Evolutionary conservation across 1,140 invertebrate genomes (phyloP).

Genomic region (Aphelenchoides fujianensis): DNA sequence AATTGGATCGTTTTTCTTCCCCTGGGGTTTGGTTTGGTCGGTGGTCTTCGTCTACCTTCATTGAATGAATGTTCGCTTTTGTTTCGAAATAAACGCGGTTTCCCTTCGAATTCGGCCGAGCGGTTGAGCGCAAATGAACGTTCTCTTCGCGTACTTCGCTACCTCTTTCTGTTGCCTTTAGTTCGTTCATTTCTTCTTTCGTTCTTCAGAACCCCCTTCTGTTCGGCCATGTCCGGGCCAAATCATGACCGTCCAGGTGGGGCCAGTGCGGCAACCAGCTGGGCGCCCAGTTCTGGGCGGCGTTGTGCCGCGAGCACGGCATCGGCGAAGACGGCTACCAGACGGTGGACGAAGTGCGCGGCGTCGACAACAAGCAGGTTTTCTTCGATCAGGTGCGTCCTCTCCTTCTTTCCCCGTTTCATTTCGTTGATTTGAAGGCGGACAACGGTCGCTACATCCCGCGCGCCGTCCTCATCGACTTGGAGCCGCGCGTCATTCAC

Average conservation of each 20-base stretch:
- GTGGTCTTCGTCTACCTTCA: too few relatives aligned
- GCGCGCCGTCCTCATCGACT: slow-evolving; percentile 85
- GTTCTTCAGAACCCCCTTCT: too few relatives aligned
- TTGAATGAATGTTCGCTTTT: too few relatives aligned
- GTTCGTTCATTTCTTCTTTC: too few relatives aligned
- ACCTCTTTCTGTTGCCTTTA: too few relatives aligned
- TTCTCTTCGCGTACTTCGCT: too few relatives aligned
- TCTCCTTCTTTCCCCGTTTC: slow-evolving; percentile 17
- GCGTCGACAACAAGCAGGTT: slow-evolving; percentile 89
- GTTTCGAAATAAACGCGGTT: too few relatives aligned
- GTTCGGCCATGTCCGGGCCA: slow-evolving; percentile 24
- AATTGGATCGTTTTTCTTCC: too few relatives aligned
- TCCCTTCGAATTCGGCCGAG: too few relatives aligned
- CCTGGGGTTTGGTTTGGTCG: too few relatives aligned
- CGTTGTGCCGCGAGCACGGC: slow-evolving; percentile 92
- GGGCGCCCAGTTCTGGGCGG: slow-evolving; percentile 99
- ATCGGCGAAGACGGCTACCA: slow-evolving; percentile 90
- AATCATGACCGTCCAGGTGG: slow-evolving; percentile 73
- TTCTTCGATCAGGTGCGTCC: slow-evolving; percentile 87
- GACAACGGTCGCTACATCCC: slow-evolving; percentile 99
- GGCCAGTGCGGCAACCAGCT: slow-evolving; percentile 99
- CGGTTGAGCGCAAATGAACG: too few relatives aligned
- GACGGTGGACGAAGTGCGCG: slow-evolving; percentile 86
- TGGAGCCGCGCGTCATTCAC: slow-evolving; percentile 96
- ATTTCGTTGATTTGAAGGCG: slow-evolving; percentile 66